Evolutionary conservation across 2,888 invertebrate genomes (phyloP).

Genomic region (Polydrusus cervinus): DNA sequence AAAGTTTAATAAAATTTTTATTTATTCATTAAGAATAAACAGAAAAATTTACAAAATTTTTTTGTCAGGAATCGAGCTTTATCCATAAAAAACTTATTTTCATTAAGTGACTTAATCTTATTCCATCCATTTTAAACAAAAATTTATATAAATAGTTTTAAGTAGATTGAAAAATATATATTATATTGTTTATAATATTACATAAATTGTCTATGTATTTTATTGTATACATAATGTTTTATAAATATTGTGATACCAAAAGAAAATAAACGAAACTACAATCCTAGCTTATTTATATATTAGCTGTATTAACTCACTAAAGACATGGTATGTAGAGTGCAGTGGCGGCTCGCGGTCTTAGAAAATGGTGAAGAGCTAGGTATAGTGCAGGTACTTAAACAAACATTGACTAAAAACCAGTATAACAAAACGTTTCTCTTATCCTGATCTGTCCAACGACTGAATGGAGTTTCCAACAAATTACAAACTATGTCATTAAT

Average conservation of each 20-base stretch:
- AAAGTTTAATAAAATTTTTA: no score
- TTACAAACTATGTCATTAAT: no score
- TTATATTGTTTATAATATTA: conserved; percentile 31
- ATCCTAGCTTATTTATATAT: not conserved
- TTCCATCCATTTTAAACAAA: conserved; percentile 20
- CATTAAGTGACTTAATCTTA: not conserved
- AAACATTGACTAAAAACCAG: no score
- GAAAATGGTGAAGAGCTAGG: no score
- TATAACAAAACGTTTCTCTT: no score
- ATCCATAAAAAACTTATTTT: not conserved
- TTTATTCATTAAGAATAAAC: not conserved
- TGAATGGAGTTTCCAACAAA: no score
- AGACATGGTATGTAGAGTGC: no score
- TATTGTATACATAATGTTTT: conserved; percentile 42
- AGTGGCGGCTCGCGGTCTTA: no score
- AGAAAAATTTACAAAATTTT: not conserved
- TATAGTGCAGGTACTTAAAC: no score
- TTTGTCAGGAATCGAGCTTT: not conserved
- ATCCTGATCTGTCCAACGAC: no score
- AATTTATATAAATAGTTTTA: conserved; percentile 1
- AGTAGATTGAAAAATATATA: not conserved
- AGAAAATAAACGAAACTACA: conserved; percentile 34
- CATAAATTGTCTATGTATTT: conserved; percentile 23
- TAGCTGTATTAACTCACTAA: not conserved
- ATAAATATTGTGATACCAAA: conserved; percentile 49